Evolutionary conservation across 92 coral and sea anemone genomes (phyloP).

Genomic region (Porites rus): DNA sequence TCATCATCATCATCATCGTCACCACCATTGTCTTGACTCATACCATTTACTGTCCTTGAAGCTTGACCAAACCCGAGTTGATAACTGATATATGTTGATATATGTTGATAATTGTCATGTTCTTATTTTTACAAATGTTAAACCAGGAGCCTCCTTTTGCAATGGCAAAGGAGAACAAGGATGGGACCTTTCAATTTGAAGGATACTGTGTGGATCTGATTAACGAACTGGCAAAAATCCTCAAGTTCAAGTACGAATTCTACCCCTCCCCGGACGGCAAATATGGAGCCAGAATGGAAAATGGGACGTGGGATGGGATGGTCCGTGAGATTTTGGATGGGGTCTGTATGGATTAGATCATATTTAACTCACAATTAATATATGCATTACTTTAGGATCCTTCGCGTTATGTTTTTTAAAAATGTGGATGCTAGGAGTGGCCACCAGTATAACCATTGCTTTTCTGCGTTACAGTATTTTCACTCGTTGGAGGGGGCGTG

Average conservation of each 20-base stretch:
- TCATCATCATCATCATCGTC: too few relatives aligned
- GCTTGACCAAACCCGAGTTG: too few relatives aligned
- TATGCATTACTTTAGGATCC: too few relatives aligned
- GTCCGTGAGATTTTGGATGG: conserved; percentile 54
- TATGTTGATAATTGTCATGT: too few relatives aligned
- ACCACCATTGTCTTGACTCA: too few relatives aligned
- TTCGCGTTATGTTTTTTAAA: too few relatives aligned
- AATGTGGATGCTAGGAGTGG: too few relatives aligned
- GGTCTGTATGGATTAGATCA: conserved; percentile 1
- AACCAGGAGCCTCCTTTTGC: conserved; percentile 58
- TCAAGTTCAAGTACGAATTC: conserved; percentile 74
- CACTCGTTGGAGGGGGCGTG: too few relatives aligned
- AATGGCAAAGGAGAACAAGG: conserved; percentile 15
- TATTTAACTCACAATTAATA: not conserved
- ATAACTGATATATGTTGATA: too few relatives aligned
- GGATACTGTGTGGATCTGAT: conserved; percentile 81
- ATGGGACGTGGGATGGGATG: conserved; percentile 67
- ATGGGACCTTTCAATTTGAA: conserved; percentile 44
- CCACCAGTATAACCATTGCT: too few relatives aligned
- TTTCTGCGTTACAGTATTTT: too few relatives aligned
- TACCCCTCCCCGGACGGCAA: conserved; percentile 50
- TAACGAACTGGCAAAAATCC: conserved; percentile 52
- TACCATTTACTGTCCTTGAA: too few relatives aligned
- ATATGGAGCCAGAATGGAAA: conserved; percentile 45
- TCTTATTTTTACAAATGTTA: not conserved